phyloP scores from a whole-genome alignment of 2,888 invertebrate genomes.

The Maniola hyperantus region DNA sequence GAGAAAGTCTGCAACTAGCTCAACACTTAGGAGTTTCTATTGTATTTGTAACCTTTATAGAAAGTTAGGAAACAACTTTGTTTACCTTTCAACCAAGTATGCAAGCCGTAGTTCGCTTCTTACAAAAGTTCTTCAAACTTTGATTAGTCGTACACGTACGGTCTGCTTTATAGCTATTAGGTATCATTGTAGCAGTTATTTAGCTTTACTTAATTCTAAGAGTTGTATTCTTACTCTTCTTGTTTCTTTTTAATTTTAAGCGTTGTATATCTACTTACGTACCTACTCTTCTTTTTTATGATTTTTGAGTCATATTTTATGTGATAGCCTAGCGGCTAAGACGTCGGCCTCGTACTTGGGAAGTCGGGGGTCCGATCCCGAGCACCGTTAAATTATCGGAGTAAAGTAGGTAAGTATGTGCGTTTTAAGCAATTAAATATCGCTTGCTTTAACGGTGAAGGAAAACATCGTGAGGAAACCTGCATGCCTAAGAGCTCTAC shows the following conservation, averaged over 20 bases:
- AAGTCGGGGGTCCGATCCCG: no score
- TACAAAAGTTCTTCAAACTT: slow-evolving; percentile 8
- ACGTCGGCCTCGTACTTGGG: no score
- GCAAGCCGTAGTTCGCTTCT: neutral
- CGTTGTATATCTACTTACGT: no score
- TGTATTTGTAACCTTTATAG: slow-evolving; percentile 23
- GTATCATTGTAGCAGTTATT: neutral
- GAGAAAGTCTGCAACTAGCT: slow-evolving; percentile 19
- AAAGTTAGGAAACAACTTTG: slow-evolving; percentile 23
- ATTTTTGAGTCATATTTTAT: no score
- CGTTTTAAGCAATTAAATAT: no score
- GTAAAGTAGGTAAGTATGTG: no score
- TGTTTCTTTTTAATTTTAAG: neutral
- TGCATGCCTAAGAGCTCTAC: no score
- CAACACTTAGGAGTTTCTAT: slow-evolving; percentile 21
- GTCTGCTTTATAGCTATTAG: neutral
- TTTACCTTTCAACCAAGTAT: slow-evolving; percentile 12
- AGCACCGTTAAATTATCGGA: no score
- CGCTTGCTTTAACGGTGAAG: no score
- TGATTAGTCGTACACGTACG: neutral
- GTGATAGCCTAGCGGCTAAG: no score
- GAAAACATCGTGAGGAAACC: no score
- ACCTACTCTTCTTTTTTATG: no score
- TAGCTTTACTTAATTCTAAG: neutral
- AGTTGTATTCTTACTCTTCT: neutral